Conservation (phyloP, 2,888 invertebrate species). For the Bellardia pandia region DNA sequence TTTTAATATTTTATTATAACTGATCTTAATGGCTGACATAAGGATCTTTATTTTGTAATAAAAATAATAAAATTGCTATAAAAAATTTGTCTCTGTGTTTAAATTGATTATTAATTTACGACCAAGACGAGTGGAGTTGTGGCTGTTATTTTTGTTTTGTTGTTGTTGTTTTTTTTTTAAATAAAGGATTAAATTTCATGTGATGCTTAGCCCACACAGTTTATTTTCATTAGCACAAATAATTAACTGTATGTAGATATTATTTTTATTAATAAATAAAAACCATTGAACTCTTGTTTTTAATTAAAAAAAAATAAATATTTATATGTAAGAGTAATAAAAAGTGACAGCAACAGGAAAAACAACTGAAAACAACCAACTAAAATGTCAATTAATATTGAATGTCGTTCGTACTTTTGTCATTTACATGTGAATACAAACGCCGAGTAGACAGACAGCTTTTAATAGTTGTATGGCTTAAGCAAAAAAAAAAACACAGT, state of each 20-base stretch:
- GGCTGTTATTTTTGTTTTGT: not conserved
- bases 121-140: not conserved
- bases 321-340: constrained; percentile 19
- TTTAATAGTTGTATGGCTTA: not conserved
- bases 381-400: not conserved
- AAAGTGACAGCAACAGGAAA: constrained; percentile 16
- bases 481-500: not conserved
- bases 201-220: not conserved
- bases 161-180: not conserved
- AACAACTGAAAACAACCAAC: not conserved
- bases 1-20: not conserved
- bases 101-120: not conserved
- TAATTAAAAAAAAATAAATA: constrained; percentile 18
- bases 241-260: not conserved
- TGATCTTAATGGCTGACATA: not conserved
- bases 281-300: constrained; percentile 40
- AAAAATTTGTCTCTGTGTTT: not conserved
- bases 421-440: not conserved
- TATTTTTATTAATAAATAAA: constrained; percentile 21
- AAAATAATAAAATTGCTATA: not conserved
- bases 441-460: not conserved
- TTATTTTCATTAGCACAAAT: not conserved
- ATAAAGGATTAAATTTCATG: constrained; percentile 21
- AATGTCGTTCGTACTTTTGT: not conserved
- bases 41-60: not conserved